phyloP scores from a whole-genome alignment of 2,888 invertebrate genomes.

The Ceraclea dissimilis region DNA sequence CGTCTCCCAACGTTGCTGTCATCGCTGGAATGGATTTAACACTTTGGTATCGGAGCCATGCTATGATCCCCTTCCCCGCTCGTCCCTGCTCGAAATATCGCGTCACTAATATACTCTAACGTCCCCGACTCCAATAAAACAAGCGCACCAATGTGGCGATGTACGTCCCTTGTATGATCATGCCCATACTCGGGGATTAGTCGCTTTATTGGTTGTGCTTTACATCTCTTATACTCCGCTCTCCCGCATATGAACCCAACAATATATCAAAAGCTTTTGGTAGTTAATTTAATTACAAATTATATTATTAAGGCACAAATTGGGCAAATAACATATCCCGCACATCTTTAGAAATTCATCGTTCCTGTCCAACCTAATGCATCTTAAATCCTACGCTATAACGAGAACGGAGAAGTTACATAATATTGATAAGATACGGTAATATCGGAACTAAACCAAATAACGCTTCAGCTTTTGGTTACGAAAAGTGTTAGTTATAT shows the following conservation, averaged over 20 bases:
- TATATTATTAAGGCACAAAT: not conserved
- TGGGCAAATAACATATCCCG: not conserved
- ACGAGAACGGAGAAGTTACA: not conserved
- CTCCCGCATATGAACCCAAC: no score
- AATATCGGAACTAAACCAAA: not conserved
- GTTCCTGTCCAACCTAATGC: not conserved
- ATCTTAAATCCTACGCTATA: not conserved
- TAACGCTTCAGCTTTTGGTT: not conserved
- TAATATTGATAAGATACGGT: not conserved
- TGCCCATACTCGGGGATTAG: slow-evolving; percentile 15
- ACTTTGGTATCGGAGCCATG: not conserved
- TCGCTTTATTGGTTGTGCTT: not conserved
- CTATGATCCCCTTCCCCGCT: slow-evolving; percentile 1
- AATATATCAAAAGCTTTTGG: not conserved
- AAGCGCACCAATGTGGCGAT: not conserved
- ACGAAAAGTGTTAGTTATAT: not conserved
- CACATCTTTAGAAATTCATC: not conserved
- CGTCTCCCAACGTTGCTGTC: slow-evolving; percentile 21
- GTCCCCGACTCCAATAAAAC: not conserved
- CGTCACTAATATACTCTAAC: not conserved
- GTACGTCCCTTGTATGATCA: slow-evolving; percentile 16
- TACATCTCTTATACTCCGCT: not conserved
- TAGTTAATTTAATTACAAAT: not conserved
- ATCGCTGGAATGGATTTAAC: slow-evolving; percentile 1
- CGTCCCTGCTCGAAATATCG: not conserved